Conservation (phyloP, 2,797 vertebrate genomes). For the Valencia hispanica region DNA sequence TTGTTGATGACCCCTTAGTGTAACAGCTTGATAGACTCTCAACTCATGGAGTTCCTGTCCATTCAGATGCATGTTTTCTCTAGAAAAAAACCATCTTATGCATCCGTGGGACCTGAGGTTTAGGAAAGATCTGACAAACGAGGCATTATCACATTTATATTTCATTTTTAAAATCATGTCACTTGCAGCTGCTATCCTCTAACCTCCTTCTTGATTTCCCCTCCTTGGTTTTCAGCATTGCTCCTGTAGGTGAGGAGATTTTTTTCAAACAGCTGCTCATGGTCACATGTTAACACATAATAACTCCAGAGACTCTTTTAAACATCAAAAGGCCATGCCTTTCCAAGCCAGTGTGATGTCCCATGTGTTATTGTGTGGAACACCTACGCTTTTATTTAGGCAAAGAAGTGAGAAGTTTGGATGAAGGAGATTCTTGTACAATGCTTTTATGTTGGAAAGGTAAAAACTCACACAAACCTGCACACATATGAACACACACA, state of each 20-base stretch:
- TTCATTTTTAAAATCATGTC: neutral
- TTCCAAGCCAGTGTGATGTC: conserved; percentile 12
- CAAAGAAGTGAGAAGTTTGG: conserved; percentile 26
- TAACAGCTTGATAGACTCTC: neutral
- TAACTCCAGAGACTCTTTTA: conserved; percentile 35
- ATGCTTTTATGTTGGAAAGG: conserved; percentile 25
- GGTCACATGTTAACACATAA: conserved; percentile 68
- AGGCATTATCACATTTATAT: neutral
- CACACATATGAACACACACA: conserved; percentile 15
- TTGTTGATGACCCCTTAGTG: neutral
- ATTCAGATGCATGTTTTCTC: neutral
- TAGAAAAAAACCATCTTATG: neutral
- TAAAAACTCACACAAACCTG: conserved; percentile 23
- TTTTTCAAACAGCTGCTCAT: conserved; percentile 60
- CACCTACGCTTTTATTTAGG: conserved; percentile 26
- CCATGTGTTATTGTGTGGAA: conserved; percentile 37
- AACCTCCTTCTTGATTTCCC: conserved; percentile 8
- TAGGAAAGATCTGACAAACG: neutral
- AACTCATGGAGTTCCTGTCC: neutral
- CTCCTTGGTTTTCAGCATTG: conserved; percentile 24
- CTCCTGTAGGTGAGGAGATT: conserved; percentile 53
- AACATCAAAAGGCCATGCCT: conserved; percentile 57
- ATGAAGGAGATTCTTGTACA: conserved; percentile 28
- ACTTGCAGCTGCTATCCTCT: conserved; percentile 3
- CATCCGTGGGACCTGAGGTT: neutral